Percentiles rank a stretch among this genome's conserved stretches.
Evolutionary conservation across 2,888 invertebrate species (phyloP).

Genomic region (Camptogramma bilineatum): DNA sequence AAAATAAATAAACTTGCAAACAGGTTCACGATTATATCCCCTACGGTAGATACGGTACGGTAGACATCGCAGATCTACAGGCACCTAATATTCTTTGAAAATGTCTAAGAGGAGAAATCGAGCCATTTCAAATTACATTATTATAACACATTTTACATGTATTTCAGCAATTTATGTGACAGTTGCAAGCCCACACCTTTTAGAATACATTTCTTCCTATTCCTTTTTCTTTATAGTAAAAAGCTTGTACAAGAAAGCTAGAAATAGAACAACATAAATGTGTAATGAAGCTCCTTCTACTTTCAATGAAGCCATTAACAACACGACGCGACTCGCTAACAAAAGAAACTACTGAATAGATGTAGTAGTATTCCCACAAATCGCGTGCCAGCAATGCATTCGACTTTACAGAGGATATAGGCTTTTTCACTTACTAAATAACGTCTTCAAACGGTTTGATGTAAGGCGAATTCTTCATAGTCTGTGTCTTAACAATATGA

Average conservation of each 20-base stretch:
- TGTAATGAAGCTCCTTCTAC: neutral
- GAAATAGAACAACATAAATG: neutral
- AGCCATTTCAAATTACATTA: no score
- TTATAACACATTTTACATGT: no score
- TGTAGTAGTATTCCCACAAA: neutral
- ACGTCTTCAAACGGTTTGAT: slow-evolving; percentile 97
- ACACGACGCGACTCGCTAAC: neutral
- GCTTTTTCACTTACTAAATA: slow-evolving; percentile 86
- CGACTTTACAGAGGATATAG: neutral
- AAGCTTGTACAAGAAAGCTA: neutral
- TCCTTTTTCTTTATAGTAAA: no score
- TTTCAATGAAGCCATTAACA: neutral
- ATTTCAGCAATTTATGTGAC: no score
- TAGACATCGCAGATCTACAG: no score
- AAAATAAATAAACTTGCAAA: no score
- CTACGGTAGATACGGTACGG: no score
- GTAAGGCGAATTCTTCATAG: slow-evolving; percentile 98
- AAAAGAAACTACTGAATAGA: neutral
- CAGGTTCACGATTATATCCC: no score
- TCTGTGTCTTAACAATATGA: slow-evolving; percentile 98
- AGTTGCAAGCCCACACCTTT: no score
- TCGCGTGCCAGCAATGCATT: neutral
- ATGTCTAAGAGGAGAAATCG: no score
- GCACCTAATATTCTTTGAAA: no score
- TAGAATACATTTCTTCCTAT: no score